Evolutionary conservation across 2,113 vertebrate genomes (phyloP).

Genomic region (Montifringilla adamsi): DNA sequence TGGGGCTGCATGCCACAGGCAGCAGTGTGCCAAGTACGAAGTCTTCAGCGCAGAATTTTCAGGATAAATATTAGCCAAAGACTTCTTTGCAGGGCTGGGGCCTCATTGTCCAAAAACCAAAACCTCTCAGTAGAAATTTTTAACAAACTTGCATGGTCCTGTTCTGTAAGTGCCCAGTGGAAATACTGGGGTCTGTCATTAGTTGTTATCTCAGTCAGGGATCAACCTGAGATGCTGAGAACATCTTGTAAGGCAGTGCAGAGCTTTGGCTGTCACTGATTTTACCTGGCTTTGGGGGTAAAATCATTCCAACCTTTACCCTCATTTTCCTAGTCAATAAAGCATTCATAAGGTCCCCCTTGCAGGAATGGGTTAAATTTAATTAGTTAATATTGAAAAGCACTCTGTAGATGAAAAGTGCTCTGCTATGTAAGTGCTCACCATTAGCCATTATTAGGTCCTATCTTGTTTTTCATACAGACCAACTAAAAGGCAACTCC

Average conservation of each 20-base stretch:
- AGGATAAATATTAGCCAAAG: background rate
- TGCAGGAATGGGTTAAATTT: constrained; percentile 23
- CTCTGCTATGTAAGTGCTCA: background rate
- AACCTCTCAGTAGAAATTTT: background rate
- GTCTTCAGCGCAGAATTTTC: background rate
- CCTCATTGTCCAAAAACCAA: background rate
- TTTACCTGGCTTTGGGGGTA: background rate
- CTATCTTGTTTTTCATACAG: background rate
- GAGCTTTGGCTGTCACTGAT: background rate
- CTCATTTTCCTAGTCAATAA: background rate
- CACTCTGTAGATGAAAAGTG: constrained; percentile 8
- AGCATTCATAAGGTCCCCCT: background rate
- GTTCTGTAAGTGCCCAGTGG: background rate
- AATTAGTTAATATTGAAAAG: constrained; percentile 26
- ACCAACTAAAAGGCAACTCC: background rate
- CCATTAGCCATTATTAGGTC: background rate
- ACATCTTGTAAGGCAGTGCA: background rate
- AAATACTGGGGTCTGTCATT: background rate
- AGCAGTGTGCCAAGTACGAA: background rate
- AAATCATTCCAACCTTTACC: background rate
- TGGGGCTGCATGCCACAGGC: background rate
- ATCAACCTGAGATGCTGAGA: background rate
- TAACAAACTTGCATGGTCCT: background rate
- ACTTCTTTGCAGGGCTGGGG: background rate
- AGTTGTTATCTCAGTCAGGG: background rate